Evolutionary conservation across 1,140 invertebrate genomes (phyloP).

Genomic region (Acromyrmex charruanus): DNA sequence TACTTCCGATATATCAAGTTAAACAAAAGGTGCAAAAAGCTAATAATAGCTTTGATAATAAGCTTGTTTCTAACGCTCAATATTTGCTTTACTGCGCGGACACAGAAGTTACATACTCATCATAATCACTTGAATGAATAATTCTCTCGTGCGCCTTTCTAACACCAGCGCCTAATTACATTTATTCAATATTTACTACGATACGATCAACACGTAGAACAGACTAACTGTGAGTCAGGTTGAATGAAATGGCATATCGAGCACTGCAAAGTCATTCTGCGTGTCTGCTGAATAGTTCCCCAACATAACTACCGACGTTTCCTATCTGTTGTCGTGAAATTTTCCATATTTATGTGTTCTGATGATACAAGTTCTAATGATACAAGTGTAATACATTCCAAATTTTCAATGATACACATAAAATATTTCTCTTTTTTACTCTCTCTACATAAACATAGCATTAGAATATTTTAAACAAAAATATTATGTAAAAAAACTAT

Average conservation of each 20-base stretch:
- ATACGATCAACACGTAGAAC: constrained; percentile 76
- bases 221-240: constrained; percentile 75
- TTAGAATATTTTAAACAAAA: neutral
- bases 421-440: neutral
- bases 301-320: neutral
- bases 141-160: constrained; percentile 45
- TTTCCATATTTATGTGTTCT: constrained; percentile 9
- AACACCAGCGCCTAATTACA: constrained; percentile 78
- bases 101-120: constrained; percentile 58
- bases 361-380: neutral
- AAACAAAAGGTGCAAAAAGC: neutral
- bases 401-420: neutral
- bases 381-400: neutral
- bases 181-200: constrained; percentile 81
- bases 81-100: neutral
- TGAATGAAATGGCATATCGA: constrained; percentile 77
- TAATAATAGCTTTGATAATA: neutral
- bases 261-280: constrained; percentile 76
- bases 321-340: neutral
- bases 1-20: neutral
- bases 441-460: neutral
- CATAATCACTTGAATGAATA: constrained; percentile 33
- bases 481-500: neutral
- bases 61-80: constrained; percentile 1
- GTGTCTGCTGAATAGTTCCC: constrained; percentile 61